These are phyloP conservation scores for Ceratina japonica DNA, from an alignment of 1,140 invertebrate species.

Conservation along the genomic window DNA sequence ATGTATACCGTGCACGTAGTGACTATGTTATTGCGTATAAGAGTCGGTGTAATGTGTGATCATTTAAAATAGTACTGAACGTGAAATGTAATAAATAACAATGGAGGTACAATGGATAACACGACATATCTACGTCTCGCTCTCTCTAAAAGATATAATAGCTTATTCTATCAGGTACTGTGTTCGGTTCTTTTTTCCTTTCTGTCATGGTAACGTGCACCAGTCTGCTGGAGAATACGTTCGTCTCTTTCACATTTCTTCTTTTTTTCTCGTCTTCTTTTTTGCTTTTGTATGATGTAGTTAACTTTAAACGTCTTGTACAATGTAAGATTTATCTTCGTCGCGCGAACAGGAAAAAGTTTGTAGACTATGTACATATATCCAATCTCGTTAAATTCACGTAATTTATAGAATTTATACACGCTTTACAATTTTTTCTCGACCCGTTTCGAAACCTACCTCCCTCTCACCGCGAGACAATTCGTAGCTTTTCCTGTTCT, in stretches of 20 bases:
- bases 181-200: constrained; percentile 75
- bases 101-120: constrained; percentile 78
- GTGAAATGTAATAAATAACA: constrained; percentile 79
- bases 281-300: constrained; percentile 58
- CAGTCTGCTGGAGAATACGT: constrained; percentile 76
- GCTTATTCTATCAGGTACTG: constrained; percentile 80
- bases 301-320: constrained; percentile 58
- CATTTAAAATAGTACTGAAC: constrained; percentile 69
- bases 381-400: constrained; percentile 17
- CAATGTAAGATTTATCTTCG: constrained; percentile 45
- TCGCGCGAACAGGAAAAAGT: constrained; percentile 42
- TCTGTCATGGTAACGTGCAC: constrained; percentile 80
- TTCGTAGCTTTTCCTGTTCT: constrained; percentile 27
- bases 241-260: constrained; percentile 45
- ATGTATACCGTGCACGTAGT: constrained; percentile 61
- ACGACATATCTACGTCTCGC: constrained; percentile 77
- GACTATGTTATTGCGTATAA: constrained; percentile 66
- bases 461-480: neutral
- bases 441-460: neutral
- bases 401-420: neutral
- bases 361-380: constrained; percentile 17
- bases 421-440: constrained; percentile 1
- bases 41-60: constrained; percentile 61
- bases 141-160: constrained; percentile 79
- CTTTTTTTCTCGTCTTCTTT: constrained; percentile 49